These are phyloP conservation scores for Peromyscus aztecus DNA, from an alignment of 2,797 vertebrate genomes.

Conservation along the genomic window DNA sequence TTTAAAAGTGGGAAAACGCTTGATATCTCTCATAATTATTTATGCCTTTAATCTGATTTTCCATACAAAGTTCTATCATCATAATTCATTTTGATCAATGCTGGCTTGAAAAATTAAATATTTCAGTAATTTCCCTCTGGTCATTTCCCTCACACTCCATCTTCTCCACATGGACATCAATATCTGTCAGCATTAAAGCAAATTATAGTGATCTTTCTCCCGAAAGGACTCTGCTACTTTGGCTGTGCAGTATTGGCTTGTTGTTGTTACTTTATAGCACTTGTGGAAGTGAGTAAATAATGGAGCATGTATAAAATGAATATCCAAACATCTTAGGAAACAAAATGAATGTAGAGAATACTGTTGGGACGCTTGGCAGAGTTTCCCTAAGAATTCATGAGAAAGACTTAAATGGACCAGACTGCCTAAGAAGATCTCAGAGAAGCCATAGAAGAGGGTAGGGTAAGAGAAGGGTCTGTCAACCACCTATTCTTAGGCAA, in stretches of 20 bases:
- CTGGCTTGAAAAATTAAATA: conserved; percentile 59
- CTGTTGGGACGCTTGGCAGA: background rate
- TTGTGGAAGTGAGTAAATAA: conserved; percentile 26
- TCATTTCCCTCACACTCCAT: background rate
- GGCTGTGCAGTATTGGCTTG: background rate
- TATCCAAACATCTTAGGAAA: background rate
- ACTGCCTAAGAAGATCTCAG: background rate
- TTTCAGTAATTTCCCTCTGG: conserved; percentile 26
- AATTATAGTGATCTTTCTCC: conserved; percentile 33
- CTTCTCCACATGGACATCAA: background rate
- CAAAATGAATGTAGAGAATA: background rate
- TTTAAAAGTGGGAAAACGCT: conserved; percentile 22
- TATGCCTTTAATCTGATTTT: conserved; percentile 38
- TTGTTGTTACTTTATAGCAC: background rate
- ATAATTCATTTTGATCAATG: conserved; percentile 56
- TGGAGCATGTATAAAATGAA: conserved; percentile 10
- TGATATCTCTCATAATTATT: conserved; percentile 14
- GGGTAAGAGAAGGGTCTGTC: background rate
- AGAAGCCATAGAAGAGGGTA: background rate
- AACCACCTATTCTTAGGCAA: background rate
- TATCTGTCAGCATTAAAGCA: conserved; percentile 49
- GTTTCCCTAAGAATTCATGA: background rate
- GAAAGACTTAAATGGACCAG: background rate
- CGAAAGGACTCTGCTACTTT: conserved; percentile 32
- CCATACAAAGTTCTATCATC: background rate